phyloP scores from a whole-genome alignment of 30 jellyfish, hydroid and myxozoan species.

The Aurelia sp. region DNA sequence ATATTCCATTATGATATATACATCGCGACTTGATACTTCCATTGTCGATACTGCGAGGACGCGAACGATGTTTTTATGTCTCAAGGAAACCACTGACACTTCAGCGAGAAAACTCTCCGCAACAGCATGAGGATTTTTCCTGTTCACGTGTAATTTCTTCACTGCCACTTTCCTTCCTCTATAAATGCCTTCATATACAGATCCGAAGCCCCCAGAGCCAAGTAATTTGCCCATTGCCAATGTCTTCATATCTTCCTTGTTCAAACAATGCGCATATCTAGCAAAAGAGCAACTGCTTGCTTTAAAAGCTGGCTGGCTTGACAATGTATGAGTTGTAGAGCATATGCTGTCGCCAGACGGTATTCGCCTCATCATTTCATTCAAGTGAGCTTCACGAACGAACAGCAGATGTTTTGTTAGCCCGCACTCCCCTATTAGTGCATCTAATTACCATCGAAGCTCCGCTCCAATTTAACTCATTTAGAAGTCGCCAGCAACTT shows the following conservation, averaged over 20 bases:
- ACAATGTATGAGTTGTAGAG: neutral
- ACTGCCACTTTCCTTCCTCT: slow-evolving; percentile 87
- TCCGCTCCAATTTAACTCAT: neutral
- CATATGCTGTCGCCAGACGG: slow-evolving; percentile 47
- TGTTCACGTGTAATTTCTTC: slow-evolving; percentile 82
- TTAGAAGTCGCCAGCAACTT: slow-evolving; percentile 93
- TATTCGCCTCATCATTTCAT: slow-evolving; percentile 30
- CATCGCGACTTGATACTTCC: slow-evolving; percentile 54
- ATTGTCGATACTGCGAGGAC: slow-evolving; percentile 87
- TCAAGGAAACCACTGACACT: slow-evolving; percentile 80
- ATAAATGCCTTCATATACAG: slow-evolving; percentile 92
- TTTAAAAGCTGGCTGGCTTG: neutral
- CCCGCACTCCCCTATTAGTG: neutral
- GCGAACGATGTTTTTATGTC: slow-evolving; percentile 94
- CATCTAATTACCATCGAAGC: slow-evolving; percentile 3
- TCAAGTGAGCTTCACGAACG: too few relatives aligned
- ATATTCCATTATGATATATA: slow-evolving; percentile 91
- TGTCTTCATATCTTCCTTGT: slow-evolving; percentile 44
- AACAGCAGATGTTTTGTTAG: too few relatives aligned
- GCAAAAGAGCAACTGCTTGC: slow-evolving; percentile 79
- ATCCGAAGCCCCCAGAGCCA: slow-evolving; percentile 99
- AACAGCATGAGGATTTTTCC: slow-evolving; percentile 94
- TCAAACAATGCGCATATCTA: slow-evolving; percentile 58
- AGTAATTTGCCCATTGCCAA: slow-evolving; percentile 83
- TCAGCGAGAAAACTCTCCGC: slow-evolving; percentile 97